These are phyloP conservation scores for Aurelia sp. DNA, from an alignment of 30 jellyfish, hydroid and myxozoan genomes.

Conservation along the genomic window DNA sequence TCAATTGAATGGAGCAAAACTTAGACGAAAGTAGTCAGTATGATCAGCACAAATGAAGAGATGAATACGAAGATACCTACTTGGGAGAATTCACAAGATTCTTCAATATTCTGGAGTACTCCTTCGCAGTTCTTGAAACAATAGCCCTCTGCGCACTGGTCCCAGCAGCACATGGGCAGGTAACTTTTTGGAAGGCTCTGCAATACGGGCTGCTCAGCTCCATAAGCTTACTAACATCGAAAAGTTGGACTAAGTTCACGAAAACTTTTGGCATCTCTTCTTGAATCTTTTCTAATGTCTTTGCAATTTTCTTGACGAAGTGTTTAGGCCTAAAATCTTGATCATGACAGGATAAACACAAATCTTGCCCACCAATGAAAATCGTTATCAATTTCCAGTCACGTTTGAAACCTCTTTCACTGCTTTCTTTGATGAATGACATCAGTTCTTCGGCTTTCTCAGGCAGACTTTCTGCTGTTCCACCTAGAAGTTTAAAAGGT, in stretches of 20 bases:
- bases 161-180: constrained; percentile 76
- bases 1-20: too few species aligned
- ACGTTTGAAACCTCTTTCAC: constrained; percentile 30
- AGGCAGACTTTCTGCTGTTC: constrained; percentile 73
- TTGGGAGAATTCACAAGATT: constrained; percentile 44
- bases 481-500: constrained; percentile 27
- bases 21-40: too few species aligned
- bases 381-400: constrained; percentile 88
- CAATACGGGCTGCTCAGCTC: constrained; percentile 45
- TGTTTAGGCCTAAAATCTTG: constrained; percentile 13
- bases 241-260: constrained; percentile 70
- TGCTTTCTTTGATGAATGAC: constrained; percentile 28
- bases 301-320: constrained; percentile 32
- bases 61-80: constrained; percentile 23
- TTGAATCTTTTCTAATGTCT: constrained; percentile 51
- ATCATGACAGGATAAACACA: constrained; percentile 65
- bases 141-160: constrained; percentile 4
- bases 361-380: constrained; percentile 76
- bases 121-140: constrained; percentile 56
- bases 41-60: too few species aligned
- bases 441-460: constrained; percentile 70
- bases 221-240: constrained; percentile 63
- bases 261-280: constrained; percentile 73
- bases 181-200: constrained; percentile 40
- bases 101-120: constrained; percentile 18